phyloP scores from a whole-genome alignment of 2,797 vertebrate species.

The Macropus fuliginosus region DNA sequence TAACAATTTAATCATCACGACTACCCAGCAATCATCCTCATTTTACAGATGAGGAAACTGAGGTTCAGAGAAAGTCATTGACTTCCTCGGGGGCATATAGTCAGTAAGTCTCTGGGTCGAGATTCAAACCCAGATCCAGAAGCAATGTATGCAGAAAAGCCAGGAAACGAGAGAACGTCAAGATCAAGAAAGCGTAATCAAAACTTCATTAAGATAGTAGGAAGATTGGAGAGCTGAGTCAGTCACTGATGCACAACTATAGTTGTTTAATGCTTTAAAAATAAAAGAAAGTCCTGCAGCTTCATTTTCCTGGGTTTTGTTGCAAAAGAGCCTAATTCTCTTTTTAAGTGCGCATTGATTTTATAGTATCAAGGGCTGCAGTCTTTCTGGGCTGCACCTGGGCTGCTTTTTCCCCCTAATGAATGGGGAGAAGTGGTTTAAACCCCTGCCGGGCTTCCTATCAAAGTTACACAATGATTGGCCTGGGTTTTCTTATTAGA shows the following conservation, averaged over 20 bases:
- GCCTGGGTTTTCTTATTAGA: constrained; percentile 78
- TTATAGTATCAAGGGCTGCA: constrained; percentile 79
- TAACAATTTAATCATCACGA: not conserved
- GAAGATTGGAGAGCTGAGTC: constrained; percentile 44
- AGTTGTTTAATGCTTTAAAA: constrained; percentile 60
- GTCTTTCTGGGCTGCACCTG: constrained; percentile 77
- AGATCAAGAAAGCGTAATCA: not conserved
- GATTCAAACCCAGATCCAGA: not conserved
- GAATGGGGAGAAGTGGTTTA: constrained; percentile 79
- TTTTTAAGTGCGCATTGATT: constrained; percentile 78
- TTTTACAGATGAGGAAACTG: not conserved
- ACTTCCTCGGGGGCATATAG: not conserved
- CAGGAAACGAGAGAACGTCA: not conserved
- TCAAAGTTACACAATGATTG: constrained; percentile 80
- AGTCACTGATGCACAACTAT: constrained; percentile 60
- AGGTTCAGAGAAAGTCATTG: not conserved
- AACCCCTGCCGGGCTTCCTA: constrained; percentile 73
- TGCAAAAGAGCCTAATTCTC: constrained; percentile 76
- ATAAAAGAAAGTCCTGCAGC: constrained; percentile 48
- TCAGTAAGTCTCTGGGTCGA: not conserved
- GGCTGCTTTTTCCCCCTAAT: constrained; percentile 80
- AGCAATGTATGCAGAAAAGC: not conserved
- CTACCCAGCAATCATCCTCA: not conserved
- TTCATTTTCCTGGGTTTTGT: constrained; percentile 74
- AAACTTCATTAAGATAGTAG: not conserved